Base-by-base conservation (phyloP, 2,797 vertebrate species). In the Tadarida brasiliensis region DNA sequence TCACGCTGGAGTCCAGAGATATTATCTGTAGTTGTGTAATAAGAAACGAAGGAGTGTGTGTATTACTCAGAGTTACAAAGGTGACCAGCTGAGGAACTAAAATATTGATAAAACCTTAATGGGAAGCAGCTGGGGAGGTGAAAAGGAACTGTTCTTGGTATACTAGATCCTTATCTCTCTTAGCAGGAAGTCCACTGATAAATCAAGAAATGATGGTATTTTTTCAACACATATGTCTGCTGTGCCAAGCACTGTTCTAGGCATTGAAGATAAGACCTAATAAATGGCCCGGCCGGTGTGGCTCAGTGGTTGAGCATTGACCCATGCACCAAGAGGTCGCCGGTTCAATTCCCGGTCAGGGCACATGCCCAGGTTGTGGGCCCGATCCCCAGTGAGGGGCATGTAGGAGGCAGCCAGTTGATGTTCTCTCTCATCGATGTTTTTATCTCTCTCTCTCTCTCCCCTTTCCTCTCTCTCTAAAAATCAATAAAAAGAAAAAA, bases 141-240 rank as follows among this genome's bases (percentile, higher is more conserved):
- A 86, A 71, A 87, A 16, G 74, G 47, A 59, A 87, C 73, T 20
- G 7, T 59, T 24, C 15, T 78, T 49, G 57, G 33, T n/a, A 2
- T 11, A 61, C 20, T 33, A 39, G 35, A 70, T 59, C n/a, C 44
- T 96, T 86, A 54, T 56, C 77, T 86, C n/a, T 76, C 19, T 12
- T 19, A 86, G 57, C 33, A 74, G 73, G n/a, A 78, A 44, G 51
- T 90, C n/a, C 54, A n/a, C 8, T 49, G 67, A 68, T 74, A 92
- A 44, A 54, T 65, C 39, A 61, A 81, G 61, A 94, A 94, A 59
- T 17, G 5, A 74, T 47, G 70, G 12, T 33, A 35, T 94, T 92
- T 57, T 95, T 84, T 76, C 44, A 93, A 68, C 80, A 94, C 65
- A 78, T 73, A 82, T 73, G 59, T 78, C 68, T 10, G 12, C 68